phyloP scores from a whole-genome alignment of 2,888 invertebrate genomes.

The Galerucella pusilla region DNA sequence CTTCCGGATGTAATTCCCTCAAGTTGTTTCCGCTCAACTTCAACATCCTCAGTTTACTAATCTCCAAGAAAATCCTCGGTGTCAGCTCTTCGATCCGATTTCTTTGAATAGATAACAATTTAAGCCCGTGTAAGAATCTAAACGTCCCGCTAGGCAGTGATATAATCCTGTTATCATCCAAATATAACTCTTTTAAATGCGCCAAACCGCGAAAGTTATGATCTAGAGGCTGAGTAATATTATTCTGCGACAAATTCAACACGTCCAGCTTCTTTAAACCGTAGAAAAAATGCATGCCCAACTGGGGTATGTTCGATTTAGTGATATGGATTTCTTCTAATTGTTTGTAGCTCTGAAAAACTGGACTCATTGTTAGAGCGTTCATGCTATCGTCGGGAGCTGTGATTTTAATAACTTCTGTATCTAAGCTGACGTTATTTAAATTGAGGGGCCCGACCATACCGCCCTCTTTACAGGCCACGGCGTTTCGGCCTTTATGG shows the following conservation, averaged over 20 bases:
- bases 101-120: slow-evolving; percentile 73
- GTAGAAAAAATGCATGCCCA: slow-evolving; percentile 84
- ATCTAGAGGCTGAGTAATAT: slow-evolving; percentile 77
- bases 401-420: slow-evolving; percentile 74
- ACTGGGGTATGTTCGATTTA: slow-evolving; percentile 82
- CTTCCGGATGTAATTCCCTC: slow-evolving; percentile 79
- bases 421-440: slow-evolving; percentile 68
- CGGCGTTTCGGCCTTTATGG: slow-evolving; percentile 68
- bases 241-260: slow-evolving; percentile 80
- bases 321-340: slow-evolving; percentile 80
- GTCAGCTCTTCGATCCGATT: slow-evolving; percentile 77
- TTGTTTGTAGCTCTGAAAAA: slow-evolving; percentile 68
- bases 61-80: slow-evolving; percentile 78
- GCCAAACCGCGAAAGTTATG: slow-evolving; percentile 81
- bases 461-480: slow-evolving; percentile 72
- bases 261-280: slow-evolving; percentile 71
- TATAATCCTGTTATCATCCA: slow-evolving; percentile 81
- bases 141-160: slow-evolving; percentile 84
- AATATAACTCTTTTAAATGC: slow-evolving; percentile 75
- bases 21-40: slow-evolving; percentile 83
- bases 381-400: slow-evolving; percentile 74
- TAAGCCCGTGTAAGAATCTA: slow-evolving; percentile 71
- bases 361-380: slow-evolving; percentile 77
- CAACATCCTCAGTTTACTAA: slow-evolving; percentile 76
- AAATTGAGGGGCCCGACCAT: slow-evolving; percentile 73